Evolutionary conservation across 1,140 invertebrate genomes (phyloP).

Genomic region (Halotydeus destructor): DNA sequence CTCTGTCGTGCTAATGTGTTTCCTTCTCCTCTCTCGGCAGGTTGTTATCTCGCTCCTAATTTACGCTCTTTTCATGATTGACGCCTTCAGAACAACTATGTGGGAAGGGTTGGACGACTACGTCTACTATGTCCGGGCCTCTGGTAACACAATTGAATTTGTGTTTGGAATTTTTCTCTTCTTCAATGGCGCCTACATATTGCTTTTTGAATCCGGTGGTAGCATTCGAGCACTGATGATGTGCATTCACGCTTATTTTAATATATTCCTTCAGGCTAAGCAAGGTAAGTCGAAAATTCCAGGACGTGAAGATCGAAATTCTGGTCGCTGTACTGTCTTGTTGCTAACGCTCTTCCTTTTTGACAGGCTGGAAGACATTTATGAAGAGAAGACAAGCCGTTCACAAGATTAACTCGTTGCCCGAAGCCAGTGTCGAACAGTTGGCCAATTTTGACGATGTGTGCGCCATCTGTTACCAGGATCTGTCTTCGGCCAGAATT

Average conservation of each 20-base stretch:
- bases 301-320: neutral
- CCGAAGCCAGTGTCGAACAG: slow-evolving; percentile 56
- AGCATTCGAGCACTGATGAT: slow-evolving; percentile 74
- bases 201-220: slow-evolving; percentile 71
- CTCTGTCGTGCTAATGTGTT: slow-evolving; percentile 5
- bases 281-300: slow-evolving; percentile 27
- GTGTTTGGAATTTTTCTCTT: slow-evolving; percentile 84
- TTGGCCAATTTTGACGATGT: slow-evolving; percentile 59
- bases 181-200: slow-evolving; percentile 80
- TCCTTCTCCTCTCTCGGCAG: neutral
- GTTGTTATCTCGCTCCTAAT: slow-evolving; percentile 56
- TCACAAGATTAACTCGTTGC: slow-evolving; percentile 71
- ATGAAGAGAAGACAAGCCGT: slow-evolving; percentile 75
- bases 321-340: neutral
- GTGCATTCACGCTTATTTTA: slow-evolving; percentile 89
- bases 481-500: slow-evolving; percentile 73
- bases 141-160: slow-evolving; percentile 58
- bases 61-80: slow-evolving; percentile 67
- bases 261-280: slow-evolving; percentile 81
- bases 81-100: slow-evolving; percentile 60
- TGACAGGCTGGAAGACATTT: slow-evolving; percentile 61
- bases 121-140: slow-evolving; percentile 72
- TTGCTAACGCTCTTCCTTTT: slow-evolving; percentile 1
- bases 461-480: slow-evolving; percentile 88
- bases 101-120: slow-evolving; percentile 89